These are phyloP conservation scores for Planococcus citri DNA, from an alignment of 1,140 invertebrate species.

Conservation along the genomic window DNA sequence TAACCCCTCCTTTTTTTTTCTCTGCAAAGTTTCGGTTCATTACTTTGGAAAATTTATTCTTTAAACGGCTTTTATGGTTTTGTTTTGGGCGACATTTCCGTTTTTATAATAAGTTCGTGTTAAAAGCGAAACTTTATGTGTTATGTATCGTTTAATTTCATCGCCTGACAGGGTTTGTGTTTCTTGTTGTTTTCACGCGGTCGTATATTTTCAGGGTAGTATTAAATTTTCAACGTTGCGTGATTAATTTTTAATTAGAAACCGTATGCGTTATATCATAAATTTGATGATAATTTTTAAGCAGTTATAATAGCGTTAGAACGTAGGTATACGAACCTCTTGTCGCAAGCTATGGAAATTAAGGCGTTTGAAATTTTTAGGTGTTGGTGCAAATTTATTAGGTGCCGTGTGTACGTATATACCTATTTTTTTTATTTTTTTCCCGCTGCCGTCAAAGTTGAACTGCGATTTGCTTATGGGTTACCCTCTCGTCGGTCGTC, in stretches of 20 bases:
- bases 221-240: slow-evolving; percentile 7
- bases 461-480: too few species aligned
- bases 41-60: slow-evolving; percentile 1
- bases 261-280: background rate
- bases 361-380: background rate
- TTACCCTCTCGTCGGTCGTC: too few species aligned
- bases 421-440: too few species aligned
- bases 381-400: background rate
- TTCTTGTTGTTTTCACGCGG: slow-evolving; percentile 6
- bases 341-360: background rate
- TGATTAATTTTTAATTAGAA: slow-evolving; percentile 7
- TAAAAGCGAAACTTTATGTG: slow-evolving; percentile 7
- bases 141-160: slow-evolving; percentile 8
- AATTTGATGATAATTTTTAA: background rate
- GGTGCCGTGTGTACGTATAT: background rate
- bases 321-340: too few species aligned
- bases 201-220: slow-evolving; percentile 2
- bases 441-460: too few species aligned
- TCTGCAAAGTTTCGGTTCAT: background rate
- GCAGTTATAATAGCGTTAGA: too few species aligned
- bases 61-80: slow-evolving; percentile 1
- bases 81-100: slow-evolving; percentile 5
- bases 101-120: slow-evolving; percentile 8
- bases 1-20: background rate
- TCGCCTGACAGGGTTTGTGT: slow-evolving; percentile 5